A percentile compares a stretch with the other conserved stretches of the same genome.
phyloP scores from a whole-genome alignment of 35 echinoderm and acorn worm genomes.

The Anneissia japonica region DNA sequence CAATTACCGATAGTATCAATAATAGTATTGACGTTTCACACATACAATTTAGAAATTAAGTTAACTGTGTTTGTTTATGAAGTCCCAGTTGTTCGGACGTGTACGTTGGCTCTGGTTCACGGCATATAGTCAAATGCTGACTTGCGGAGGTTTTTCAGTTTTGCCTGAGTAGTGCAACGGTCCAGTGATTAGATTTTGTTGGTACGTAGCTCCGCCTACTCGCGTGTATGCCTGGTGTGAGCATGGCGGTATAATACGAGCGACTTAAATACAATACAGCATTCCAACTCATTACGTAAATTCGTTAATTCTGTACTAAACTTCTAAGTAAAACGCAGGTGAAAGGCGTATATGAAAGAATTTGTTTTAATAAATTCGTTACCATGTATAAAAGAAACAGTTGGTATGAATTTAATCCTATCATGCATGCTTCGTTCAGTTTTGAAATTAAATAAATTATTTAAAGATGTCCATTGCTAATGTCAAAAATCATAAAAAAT shows the following conservation, averaged over 20 bases:
- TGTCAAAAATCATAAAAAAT: too few relatives aligned
- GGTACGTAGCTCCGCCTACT: background rate
- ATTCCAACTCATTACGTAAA: background rate
- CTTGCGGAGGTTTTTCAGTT: background rate
- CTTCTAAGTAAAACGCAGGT: background rate
- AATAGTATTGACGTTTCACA: background rate
- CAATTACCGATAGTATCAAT: background rate
- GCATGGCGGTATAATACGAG: background rate
- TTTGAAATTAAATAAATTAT: too few relatives aligned
- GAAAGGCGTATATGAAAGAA: background rate
- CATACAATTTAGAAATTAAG: background rate
- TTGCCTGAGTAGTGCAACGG: background rate
- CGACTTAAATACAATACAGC: too few relatives aligned
- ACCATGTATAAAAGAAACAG: background rate
- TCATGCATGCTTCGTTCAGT: background rate
- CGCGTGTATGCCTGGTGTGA: background rate
- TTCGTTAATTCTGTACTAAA: background rate
- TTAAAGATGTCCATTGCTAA: too few relatives aligned
- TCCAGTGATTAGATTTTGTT: background rate
- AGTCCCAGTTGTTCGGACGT: background rate
- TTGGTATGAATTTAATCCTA: background rate
- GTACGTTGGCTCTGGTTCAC: background rate
- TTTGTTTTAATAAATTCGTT: background rate
- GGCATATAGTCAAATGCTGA: background rate
- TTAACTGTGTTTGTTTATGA: background rate